Conservation (phyloP, 2,888 invertebrate genomes). For the Cantharis lateralis region DNA sequence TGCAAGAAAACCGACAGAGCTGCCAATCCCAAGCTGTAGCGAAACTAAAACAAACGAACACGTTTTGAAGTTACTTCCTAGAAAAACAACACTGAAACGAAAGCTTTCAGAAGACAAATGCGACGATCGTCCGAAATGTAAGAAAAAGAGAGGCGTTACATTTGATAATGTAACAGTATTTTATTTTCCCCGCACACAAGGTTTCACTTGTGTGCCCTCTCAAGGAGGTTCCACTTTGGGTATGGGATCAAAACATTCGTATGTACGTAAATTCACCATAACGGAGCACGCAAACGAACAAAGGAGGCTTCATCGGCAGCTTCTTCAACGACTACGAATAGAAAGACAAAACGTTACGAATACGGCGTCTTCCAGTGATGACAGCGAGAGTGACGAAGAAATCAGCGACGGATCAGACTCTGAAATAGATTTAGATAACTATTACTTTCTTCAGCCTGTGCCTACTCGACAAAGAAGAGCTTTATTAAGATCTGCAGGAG, state of each 20-base stretch:
- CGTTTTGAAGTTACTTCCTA: slow-evolving; percentile 41
- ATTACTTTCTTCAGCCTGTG: slow-evolving; percentile 90
- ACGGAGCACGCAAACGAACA: slow-evolving; percentile 89
- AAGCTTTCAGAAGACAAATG: slow-evolving; percentile 59
- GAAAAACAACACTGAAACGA: slow-evolving; percentile 74
- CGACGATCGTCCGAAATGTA: slow-evolving; percentile 60
- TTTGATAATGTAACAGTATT: slow-evolving; percentile 93
- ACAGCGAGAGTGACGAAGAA: slow-evolving; percentile 72
- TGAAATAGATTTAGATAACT: slow-evolving; percentile 86
- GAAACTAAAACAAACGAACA: slow-evolving; percentile 11
- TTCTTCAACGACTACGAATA: slow-evolving; percentile 71
- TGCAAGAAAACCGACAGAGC: neutral
- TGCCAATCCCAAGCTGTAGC: neutral
- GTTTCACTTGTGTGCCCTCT: slow-evolving; percentile 89
- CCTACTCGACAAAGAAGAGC: slow-evolving; percentile 89
- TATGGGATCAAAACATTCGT: slow-evolving; percentile 78
- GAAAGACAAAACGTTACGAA: slow-evolving; percentile 62
- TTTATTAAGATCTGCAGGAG: slow-evolving; percentile 88
- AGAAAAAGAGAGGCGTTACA: slow-evolving; percentile 79
- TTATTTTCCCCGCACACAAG: slow-evolving; percentile 92
- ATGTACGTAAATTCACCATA: slow-evolving; percentile 79
- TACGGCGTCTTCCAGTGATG: slow-evolving; percentile 58
- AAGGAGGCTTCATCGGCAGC: slow-evolving; percentile 81
- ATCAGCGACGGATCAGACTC: slow-evolving; percentile 83
- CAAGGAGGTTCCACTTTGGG: slow-evolving; percentile 91